Conservation (phyloP, 2,888 invertebrate species). For the Drosophila merina region DNA sequence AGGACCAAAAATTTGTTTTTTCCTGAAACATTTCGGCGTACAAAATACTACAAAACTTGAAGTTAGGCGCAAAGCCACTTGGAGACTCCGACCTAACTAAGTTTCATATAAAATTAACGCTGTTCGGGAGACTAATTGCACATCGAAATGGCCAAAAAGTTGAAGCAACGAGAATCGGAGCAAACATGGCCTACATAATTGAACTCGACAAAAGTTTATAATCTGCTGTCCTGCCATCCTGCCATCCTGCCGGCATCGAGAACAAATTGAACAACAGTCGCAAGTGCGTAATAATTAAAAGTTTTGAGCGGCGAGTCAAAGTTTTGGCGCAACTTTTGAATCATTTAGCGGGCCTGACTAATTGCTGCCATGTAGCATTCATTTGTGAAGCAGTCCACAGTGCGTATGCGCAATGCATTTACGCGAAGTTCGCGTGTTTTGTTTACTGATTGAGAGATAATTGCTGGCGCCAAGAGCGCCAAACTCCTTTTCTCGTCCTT, state of each 20-base stretch:
- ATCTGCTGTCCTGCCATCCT: constrained; percentile 63
- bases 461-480: too few species aligned
- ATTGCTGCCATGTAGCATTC: constrained; percentile 52
- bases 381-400: constrained; percentile 21
- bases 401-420: constrained; percentile 41
- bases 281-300: constrained; percentile 75
- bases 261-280: constrained; percentile 63
- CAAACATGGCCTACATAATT: constrained; percentile 58
- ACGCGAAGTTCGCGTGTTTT: not conserved
- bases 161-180: constrained; percentile 30
- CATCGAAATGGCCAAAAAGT: constrained; percentile 29
- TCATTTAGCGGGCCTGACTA: constrained; percentile 48
- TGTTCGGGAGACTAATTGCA: constrained; percentile 24
- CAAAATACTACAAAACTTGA: constrained; percentile 28
- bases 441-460: not conserved
- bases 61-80: constrained; percentile 3
- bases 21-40: constrained; percentile 48
- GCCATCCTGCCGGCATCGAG: constrained; percentile 64
- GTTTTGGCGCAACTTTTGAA: constrained; percentile 62
- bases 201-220: constrained; percentile 66
- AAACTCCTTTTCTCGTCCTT: too few species aligned
- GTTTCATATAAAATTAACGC: constrained; percentile 13
- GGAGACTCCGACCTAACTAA: not conserved
- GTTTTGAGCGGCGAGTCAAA: constrained; percentile 52
- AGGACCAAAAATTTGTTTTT: constrained; percentile 25